Percentiles rank a stretch among this genome's conserved stretches.
Evolutionary conservation across 2,797 vertebrate genomes (phyloP).

Genomic region (Bovichtus diacanthus): DNA sequence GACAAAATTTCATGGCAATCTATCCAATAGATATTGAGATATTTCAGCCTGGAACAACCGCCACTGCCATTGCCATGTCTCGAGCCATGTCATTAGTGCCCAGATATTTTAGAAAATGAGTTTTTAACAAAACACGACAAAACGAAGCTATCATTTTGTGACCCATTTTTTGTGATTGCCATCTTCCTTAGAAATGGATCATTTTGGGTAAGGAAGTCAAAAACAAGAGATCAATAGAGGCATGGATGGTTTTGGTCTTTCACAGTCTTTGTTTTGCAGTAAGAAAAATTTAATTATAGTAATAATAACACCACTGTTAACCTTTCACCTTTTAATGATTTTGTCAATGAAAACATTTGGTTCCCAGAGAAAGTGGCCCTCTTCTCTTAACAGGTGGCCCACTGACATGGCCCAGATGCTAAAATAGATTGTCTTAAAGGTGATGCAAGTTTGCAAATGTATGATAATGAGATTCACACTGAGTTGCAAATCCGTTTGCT

Average conservation of each 20-base stretch:
- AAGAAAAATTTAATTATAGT: neutral
- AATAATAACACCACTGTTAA: slow-evolving; percentile 13
- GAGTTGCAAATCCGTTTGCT: slow-evolving; percentile 72
- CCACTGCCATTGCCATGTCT: too few relatives aligned
- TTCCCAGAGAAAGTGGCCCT: slow-evolving; percentile 25
- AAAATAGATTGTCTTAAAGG: slow-evolving; percentile 68
- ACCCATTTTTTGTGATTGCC: too few relatives aligned
- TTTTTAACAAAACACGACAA: too few relatives aligned
- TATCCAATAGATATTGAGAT: too few relatives aligned
- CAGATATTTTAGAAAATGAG: too few relatives aligned
- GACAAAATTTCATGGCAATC: too few relatives aligned
- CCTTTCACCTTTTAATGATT: slow-evolving; percentile 28
- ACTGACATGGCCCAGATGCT: slow-evolving; percentile 28
- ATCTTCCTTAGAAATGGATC: too few relatives aligned
- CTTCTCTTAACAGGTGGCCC: slow-evolving; percentile 50
- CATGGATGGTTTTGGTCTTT: neutral
- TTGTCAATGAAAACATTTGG: slow-evolving; percentile 35
- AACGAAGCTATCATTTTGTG: too few relatives aligned
- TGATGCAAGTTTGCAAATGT: slow-evolving; percentile 72
- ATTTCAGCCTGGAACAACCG: too few relatives aligned
- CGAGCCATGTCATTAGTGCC: too few relatives aligned
- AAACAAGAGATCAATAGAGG: too few relatives aligned
- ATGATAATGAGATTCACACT: slow-evolving; percentile 75
- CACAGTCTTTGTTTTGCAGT: neutral
- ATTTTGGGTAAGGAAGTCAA: too few relatives aligned